Conservation (phyloP, 1,140 invertebrate species). For the Pseudoatta argentina region DNA sequence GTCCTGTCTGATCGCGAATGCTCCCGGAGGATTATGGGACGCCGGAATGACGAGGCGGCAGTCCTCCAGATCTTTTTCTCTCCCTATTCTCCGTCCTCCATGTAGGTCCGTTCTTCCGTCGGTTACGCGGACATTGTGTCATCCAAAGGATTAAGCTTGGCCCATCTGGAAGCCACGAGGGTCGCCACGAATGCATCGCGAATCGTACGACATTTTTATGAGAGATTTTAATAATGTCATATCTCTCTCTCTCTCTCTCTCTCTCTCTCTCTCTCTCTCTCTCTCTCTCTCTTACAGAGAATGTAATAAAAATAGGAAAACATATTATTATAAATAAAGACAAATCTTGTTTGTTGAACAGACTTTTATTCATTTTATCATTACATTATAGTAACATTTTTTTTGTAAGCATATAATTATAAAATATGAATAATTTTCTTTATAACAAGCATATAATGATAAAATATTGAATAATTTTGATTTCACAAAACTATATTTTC, state of each 20-base stretch:
- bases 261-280: too few species aligned
- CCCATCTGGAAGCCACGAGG: slow-evolving; percentile 64
- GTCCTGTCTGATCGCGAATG: slow-evolving; percentile 80
- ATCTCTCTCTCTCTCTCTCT: background rate
- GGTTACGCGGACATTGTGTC: slow-evolving; percentile 82
- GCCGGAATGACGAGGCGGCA: slow-evolving; percentile 72
- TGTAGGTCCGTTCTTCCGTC: slow-evolving; percentile 58
- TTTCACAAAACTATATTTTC: background rate
- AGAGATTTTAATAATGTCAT: slow-evolving; percentile 28
- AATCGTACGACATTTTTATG: slow-evolving; percentile 23
- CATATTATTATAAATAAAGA: background rate
- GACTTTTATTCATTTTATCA: background rate
- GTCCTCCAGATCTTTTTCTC: slow-evolving; percentile 53
- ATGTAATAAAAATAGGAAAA: background rate
- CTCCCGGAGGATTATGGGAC: slow-evolving; percentile 77
- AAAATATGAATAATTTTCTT: background rate
- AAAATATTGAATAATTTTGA: background rate
- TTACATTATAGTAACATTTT: too few species aligned
- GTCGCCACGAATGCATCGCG: slow-evolving; percentile 60
- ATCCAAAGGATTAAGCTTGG: slow-evolving; percentile 77
- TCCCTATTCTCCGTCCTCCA: background rate
- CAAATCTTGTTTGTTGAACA: background rate
- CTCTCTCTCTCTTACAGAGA: background rate
- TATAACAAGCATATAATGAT: background rate
- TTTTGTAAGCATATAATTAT: too few species aligned